Evolutionary conservation across 2,113 vertebrate species (phyloP).

Genomic region (Vimba vimba): DNA sequence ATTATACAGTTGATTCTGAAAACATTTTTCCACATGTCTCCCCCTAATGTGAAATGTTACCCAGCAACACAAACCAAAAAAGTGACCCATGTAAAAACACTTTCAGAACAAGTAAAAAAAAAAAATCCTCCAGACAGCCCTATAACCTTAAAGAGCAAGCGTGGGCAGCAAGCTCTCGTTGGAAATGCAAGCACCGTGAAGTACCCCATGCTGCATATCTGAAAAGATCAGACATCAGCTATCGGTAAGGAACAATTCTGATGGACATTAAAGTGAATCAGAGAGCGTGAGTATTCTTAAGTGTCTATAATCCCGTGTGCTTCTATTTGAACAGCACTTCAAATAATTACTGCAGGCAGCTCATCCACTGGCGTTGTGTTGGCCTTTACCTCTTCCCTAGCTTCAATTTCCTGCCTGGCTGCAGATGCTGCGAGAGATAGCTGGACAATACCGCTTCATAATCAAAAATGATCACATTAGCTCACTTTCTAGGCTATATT

Average conservation of each 20-base stretch:
- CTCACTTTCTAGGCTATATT: constrained; percentile 9
- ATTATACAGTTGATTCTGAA: not conserved
- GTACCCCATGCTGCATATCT: constrained; percentile 57
- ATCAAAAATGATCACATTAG: constrained; percentile 59
- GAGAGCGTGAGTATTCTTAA: constrained; percentile 67
- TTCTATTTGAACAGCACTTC: constrained; percentile 69
- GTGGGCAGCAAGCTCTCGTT: constrained; percentile 21
- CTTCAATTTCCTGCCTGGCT: constrained; percentile 77
- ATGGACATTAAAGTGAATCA: constrained; percentile 67
- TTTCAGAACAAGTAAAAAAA: not conserved
- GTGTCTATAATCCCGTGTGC: constrained; percentile 68
- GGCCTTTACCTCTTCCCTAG: constrained; percentile 62
- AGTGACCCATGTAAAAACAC: not conserved
- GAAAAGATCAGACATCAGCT: constrained; percentile 48
- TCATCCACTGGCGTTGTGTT: constrained; percentile 62
- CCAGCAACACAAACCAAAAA: constrained; percentile 4
- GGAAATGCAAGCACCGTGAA: constrained; percentile 13
- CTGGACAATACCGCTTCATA: constrained; percentile 61
- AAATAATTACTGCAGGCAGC: constrained; percentile 71
- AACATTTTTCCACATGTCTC: not conserved
- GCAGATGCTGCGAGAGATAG: constrained; percentile 61
- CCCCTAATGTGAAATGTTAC: not conserved
- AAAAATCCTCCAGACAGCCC: not conserved
- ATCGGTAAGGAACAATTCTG: constrained; percentile 63
- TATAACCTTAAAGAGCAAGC: constrained; percentile 29